Evolutionary conservation across 1,140 invertebrate genomes (phyloP).

Genomic region (Daktulosphaira vitifoliae): DNA sequence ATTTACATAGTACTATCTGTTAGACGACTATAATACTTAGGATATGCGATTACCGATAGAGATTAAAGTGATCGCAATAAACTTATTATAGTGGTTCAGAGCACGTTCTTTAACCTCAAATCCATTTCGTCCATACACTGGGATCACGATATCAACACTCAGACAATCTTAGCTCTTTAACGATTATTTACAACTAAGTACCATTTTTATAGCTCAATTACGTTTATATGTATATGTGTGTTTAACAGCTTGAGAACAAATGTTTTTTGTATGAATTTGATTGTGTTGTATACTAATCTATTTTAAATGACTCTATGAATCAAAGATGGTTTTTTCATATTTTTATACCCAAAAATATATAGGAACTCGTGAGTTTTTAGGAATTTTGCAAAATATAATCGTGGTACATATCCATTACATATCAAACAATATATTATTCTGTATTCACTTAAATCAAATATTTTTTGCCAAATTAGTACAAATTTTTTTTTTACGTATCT

Average conservation of each 20-base stretch:
- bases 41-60: too few relatives aligned
- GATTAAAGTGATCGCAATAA: too few relatives aligned
- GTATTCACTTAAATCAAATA: background rate
- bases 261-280: conserved; percentile 13
- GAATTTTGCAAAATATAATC: background rate
- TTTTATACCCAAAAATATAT: conserved; percentile 18
- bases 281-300: background rate
- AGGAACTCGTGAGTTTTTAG: conserved; percentile 5
- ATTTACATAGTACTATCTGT: too few relatives aligned
- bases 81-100: background rate
- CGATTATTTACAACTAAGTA: conserved; percentile 1
- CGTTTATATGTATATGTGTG: background rate
- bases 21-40: too few relatives aligned
- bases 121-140: conserved; percentile 27
- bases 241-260: conserved; percentile 11
- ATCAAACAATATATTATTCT: conserved; percentile 12
- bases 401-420: too few relatives aligned
- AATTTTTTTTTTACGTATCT: too few relatives aligned
- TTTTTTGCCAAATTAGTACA: conserved; percentile 8
- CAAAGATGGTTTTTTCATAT: conserved; percentile 16
- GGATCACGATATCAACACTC: conserved; percentile 28
- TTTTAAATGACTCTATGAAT: background rate
- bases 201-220: conserved; percentile 25
- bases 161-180: conserved; percentile 32
- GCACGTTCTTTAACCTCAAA: conserved; percentile 20